These are phyloP conservation scores for Listronotus oregonensis DNA, from an alignment of 1,140 invertebrate genomes.

Conservation along the genomic window DNA sequence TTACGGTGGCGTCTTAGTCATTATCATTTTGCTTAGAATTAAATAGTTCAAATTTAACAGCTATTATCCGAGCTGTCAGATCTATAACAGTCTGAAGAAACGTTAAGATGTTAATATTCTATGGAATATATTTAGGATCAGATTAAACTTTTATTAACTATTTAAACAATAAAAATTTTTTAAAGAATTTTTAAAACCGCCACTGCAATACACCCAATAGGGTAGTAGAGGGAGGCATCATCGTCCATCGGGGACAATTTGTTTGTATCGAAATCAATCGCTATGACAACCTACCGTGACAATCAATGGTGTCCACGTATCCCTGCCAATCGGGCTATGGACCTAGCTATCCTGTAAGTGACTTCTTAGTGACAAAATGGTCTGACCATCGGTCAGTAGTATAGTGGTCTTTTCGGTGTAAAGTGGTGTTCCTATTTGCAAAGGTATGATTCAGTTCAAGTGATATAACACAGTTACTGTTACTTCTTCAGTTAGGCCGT, in stretches of 20 bases:
- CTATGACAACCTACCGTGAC: slow-evolving; percentile 49
- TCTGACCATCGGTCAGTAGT: slow-evolving; percentile 51
- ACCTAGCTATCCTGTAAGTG: slow-evolving; percentile 44
- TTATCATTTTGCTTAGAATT: no score
- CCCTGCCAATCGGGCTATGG: slow-evolving; percentile 35
- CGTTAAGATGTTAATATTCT: no score
- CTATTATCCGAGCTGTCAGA: no score
- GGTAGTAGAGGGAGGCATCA: slow-evolving; percentile 9
- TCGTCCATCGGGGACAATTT: slow-evolving; percentile 23
- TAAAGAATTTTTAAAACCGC: background rate
- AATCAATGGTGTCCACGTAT: slow-evolving; percentile 54
- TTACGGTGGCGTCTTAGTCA: no score
- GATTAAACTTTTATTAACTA: background rate
- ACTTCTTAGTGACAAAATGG: slow-evolving; percentile 49
- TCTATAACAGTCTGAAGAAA: no score
- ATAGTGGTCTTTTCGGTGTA: slow-evolving; percentile 41
- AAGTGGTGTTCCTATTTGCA: slow-evolving; percentile 18
- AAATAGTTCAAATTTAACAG: no score
- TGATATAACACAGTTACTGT: no score
- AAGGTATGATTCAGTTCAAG: slow-evolving; percentile 1
- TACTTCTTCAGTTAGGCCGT: no score
- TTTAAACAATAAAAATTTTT: background rate
- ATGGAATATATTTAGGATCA: no score
- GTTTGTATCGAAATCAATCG: slow-evolving; percentile 51
- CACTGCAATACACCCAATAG: background rate